A percentile compares a stretch with the other conserved stretches of the same genome.
phyloP scores from a whole-genome alignment of 2,888 invertebrate species.

The Trachelus troglodyta region DNA sequence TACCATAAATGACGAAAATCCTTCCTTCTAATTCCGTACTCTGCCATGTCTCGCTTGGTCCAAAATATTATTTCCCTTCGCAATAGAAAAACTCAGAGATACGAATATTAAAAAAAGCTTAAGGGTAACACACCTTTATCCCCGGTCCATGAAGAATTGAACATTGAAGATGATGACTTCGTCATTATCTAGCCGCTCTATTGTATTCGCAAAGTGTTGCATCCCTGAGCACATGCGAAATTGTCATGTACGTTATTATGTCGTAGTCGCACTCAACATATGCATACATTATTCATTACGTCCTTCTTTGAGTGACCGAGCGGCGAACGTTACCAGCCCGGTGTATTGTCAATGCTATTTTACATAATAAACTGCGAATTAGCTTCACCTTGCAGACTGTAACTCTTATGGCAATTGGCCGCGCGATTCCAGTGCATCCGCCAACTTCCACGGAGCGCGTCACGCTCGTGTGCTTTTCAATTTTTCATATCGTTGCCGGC shows the following conservation, averaged over 20 bases:
- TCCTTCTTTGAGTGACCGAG: conserved; percentile 25
- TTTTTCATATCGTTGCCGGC: not conserved
- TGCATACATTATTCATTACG: conserved; percentile 29
- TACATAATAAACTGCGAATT: conserved; percentile 39
- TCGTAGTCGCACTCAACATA: not conserved
- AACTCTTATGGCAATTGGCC: not conserved
- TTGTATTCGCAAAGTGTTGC: not conserved
- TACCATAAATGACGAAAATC: not conserved
- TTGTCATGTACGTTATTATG: not conserved
- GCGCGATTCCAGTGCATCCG: not conserved
- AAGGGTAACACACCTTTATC: not conserved
- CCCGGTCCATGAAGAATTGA: not conserved
- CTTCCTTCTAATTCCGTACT: not conserved
- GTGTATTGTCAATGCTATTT: conserved; percentile 30
- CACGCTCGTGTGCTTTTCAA: not conserved
- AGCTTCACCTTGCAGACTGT: conserved; percentile 13
- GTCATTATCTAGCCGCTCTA: not conserved
- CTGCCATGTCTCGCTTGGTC: not conserved
- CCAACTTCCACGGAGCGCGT: not conserved
- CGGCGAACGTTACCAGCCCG: conserved; percentile 3
- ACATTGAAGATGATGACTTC: not conserved
- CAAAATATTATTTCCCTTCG: too few species aligned
- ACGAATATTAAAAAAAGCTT: not conserved
- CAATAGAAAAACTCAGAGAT: not conserved
- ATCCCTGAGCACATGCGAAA: not conserved